These are phyloP conservation scores for Macrostomum cliftonense DNA, from an alignment of 2,888 invertebrate species.

Conservation along the genomic window DNA sequence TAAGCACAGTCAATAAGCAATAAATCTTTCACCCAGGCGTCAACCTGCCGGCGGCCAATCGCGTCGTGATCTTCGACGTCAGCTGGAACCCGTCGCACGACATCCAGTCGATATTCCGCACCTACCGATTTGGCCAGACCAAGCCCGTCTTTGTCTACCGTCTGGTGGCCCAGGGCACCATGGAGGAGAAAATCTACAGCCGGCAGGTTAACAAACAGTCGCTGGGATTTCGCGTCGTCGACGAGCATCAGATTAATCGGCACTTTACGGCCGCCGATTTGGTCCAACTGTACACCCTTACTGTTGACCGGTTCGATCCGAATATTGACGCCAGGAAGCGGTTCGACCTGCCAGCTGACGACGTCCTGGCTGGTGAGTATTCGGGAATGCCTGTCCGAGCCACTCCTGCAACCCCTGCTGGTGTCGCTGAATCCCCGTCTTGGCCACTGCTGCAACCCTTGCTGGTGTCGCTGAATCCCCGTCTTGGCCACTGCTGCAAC, in stretches of 20 bases:
- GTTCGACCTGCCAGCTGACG: no score
- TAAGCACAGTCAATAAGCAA: no score
- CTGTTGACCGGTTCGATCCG: slow-evolving; percentile 45
- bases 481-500: no score
- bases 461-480: no score
- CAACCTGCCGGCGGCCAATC: slow-evolving; percentile 83
- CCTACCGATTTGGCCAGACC: slow-evolving; percentile 87
- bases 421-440: no score
- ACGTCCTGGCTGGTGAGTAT: no score
- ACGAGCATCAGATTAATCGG: slow-evolving; percentile 91
- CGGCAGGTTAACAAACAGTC: slow-evolving; percentile 88
- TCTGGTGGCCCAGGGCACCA: slow-evolving; percentile 76
- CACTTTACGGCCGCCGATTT: slow-evolving; percentile 85
- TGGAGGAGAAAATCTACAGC: slow-evolving; percentile 96
- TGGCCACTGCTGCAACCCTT: no score
- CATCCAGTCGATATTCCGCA: slow-evolving; percentile 88
- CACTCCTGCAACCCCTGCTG: no score
- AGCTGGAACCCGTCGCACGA: slow-evolving; percentile 97
- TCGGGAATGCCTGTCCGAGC: no score
- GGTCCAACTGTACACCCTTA: slow-evolving; percentile 70
- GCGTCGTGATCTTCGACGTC: slow-evolving; percentile 92
- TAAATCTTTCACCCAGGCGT: slow-evolving; percentile 50
- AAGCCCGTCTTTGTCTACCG: slow-evolving; percentile 93
- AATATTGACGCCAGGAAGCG: slow-evolving; percentile 33
- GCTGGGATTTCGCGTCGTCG: slow-evolving; percentile 79